Evolutionary conservation across 2,113 vertebrate species (phyloP).

Genomic region (Hirundichthys speculiger): DNA sequence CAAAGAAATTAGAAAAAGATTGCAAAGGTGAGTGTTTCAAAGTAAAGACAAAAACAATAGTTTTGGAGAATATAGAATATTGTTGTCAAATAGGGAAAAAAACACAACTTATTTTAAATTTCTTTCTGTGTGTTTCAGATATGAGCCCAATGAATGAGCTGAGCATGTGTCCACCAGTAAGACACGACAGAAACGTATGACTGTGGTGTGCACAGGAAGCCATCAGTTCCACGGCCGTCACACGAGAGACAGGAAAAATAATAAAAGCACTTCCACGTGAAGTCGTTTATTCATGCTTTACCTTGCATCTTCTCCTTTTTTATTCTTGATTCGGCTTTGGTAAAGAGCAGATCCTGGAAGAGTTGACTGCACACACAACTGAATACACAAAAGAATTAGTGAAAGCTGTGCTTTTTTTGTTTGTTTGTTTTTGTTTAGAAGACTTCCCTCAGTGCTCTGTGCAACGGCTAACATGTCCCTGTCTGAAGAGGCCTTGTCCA

Average conservation of each 20-base stretch:
- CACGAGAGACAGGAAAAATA: conserved; percentile 34
- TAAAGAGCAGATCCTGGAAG: not conserved
- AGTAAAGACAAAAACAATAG: not conserved
- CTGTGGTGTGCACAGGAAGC: conserved; percentile 28
- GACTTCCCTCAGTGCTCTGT: conserved; percentile 62
- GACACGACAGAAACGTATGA: conserved; percentile 20
- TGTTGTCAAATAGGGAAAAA: not conserved
- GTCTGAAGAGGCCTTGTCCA: conserved; percentile 62
- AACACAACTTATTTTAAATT: not conserved
- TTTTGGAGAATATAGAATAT: not conserved
- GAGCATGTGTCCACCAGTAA: conserved; percentile 1
- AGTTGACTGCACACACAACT: conserved; percentile 14
- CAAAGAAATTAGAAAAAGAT: conserved; percentile 89
- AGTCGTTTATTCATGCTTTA: conserved; percentile 32
- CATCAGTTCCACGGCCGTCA: conserved; percentile 18
- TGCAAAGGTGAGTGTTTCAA: conserved; percentile 84
- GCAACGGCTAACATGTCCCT: conserved; percentile 56
- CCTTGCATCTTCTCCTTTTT: conserved; percentile 38
- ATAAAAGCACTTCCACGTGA: not conserved
- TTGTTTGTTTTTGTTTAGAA: conserved; percentile 28
- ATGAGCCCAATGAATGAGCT: conserved; percentile 82
- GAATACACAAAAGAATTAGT: conserved; percentile 18
- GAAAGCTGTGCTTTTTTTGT: conserved; percentile 34
- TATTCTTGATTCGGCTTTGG: conserved; percentile 40
- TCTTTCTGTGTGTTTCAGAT: conserved; percentile 67